Conservation (phyloP, 2,113 vertebrate species). For the Bufo bufo region DNA sequence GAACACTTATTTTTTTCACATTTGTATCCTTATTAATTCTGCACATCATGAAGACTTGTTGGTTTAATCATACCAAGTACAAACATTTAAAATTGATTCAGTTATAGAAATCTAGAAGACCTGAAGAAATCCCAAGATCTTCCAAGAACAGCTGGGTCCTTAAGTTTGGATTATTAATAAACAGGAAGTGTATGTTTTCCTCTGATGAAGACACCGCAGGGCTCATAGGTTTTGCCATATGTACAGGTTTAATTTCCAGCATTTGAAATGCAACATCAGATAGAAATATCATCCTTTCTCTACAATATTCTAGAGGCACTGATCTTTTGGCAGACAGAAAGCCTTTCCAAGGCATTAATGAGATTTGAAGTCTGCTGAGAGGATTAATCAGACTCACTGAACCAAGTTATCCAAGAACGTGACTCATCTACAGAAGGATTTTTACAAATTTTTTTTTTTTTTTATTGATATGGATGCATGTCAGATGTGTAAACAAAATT, state of each 20-base stretch:
- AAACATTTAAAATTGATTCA: conserved; percentile 46
- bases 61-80: conserved; percentile 9
- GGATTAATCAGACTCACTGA: conserved; percentile 59
- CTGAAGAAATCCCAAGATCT: conserved; percentile 37
- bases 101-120: conserved; percentile 36
- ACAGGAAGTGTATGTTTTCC: conserved; percentile 52
- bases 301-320: conserved; percentile 55
- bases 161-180: conserved; percentile 56
- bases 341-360: conserved; percentile 57
- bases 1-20: neutral
- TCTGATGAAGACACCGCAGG: conserved; percentile 47
- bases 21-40: neutral
- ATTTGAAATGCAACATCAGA: conserved; percentile 50
- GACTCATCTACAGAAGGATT: conserved; percentile 50
- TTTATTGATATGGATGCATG: conserved; percentile 26
- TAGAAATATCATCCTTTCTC: conserved; percentile 50
- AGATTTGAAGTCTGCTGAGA: conserved; percentile 58
- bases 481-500: conserved; percentile 43
- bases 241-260: conserved; percentile 53
- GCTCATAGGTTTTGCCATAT: conserved; percentile 56
- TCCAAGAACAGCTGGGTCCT: conserved; percentile 55
- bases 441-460: too few relatives aligned
- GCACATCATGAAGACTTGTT: neutral
- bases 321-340: conserved; percentile 56
- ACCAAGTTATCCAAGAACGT: conserved; percentile 56